A percentile compares a stretch with the other conserved stretches of the same genome.
Conservation (phyloP, 92 coral and sea anemone genomes). For the Paramuricea clavata region DNA sequence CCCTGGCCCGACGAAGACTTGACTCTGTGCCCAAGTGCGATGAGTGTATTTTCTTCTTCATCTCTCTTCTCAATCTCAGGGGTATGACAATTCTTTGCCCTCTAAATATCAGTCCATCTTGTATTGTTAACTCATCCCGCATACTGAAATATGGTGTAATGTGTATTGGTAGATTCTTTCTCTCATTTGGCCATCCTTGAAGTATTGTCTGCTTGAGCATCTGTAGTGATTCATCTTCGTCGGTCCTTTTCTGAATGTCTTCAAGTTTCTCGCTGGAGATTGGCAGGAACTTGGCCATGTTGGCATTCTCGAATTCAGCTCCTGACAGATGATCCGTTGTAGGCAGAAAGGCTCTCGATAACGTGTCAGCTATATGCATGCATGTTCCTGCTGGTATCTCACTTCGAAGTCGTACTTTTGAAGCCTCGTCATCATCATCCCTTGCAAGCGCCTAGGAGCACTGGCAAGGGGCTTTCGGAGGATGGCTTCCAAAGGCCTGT, state of each 20-base stretch:
- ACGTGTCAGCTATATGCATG: constrained; percentile 30
- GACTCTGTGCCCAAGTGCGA: constrained; percentile 39
- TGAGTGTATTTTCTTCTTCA: too few species aligned
- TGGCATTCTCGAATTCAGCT: constrained; percentile 17
- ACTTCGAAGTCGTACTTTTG: constrained; percentile 12
- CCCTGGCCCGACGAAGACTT: constrained; percentile 62
- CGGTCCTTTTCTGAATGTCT: too few species aligned
- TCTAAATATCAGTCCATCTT: constrained; percentile 45
- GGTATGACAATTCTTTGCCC: constrained; percentile 59
- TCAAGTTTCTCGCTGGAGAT: too few species aligned
- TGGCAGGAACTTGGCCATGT: too few species aligned
- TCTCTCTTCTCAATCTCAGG: constrained; percentile 18
- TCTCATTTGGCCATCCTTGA: constrained; percentile 67
- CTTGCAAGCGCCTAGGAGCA: constrained; percentile 34
- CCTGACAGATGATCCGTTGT: constrained; percentile 30
- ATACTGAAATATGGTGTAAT: constrained; percentile 53
- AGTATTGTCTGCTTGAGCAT: constrained; percentile 45
- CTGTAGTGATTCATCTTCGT: too few species aligned
- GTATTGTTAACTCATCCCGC: constrained; percentile 63
- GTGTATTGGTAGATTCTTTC: constrained; percentile 38
- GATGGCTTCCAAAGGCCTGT: constrained; percentile 35
- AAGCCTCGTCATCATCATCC: constrained; percentile 28
- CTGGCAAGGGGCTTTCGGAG: constrained; percentile 4
- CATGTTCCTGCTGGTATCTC: too few species aligned
- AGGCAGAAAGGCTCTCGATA: constrained; percentile 22